Evolutionary conservation across 2,888 invertebrate genomes (phyloP), one percentile per base, ranked within the genome.

Genomic region (Chloroclystis v-ata): DNA sequence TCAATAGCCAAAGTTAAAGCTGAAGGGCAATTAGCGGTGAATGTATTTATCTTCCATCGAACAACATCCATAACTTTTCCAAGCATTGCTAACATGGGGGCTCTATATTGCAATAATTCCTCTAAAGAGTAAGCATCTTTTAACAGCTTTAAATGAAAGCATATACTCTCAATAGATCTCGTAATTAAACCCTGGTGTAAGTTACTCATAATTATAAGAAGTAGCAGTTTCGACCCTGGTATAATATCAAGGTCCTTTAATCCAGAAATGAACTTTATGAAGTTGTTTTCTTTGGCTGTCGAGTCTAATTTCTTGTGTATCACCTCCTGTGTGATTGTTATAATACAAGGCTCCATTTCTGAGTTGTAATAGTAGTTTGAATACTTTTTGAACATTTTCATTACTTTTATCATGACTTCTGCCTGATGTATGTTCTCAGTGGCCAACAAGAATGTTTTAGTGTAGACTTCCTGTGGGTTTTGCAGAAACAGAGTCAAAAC

Each of bases 11-110:
- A 53, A 30, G 78, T 66, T n/a, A 87, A 56, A 20, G 78, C 69
- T 6, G 51, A 40, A 8, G 81, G 72, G n/a, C 71, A 64, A 9
- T 59, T 49, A 0, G 59, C 9, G 33, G 58, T 46, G 60, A 78
- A 88, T 26, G 72, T 72, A 13, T 67, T 65, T 6, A 81, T 68
- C 40, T 73, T 78, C 82, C 83, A 82, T 13, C 88, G 63, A 1
- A 77, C 72, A 1, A 65, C 59, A 48, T 82, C 77, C 37, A 88
- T 52, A 1, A 83, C 69, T 60, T 84, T 85, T 8, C 72, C 82
- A 12, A 85, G 50, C 81, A 84, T 81, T 1, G 78, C 82, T 28
- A 87, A 56, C 63, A 82, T 69, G 9, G 88, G 85, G 8, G 82
- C 81, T 33, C 83, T 68, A 54, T 78, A 84, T 39, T 65, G 59